These are phyloP conservation scores for Laticauda laticaudata DNA, from an alignment of 2,113 vertebrate genomes.

Conservation along the genomic window DNA sequence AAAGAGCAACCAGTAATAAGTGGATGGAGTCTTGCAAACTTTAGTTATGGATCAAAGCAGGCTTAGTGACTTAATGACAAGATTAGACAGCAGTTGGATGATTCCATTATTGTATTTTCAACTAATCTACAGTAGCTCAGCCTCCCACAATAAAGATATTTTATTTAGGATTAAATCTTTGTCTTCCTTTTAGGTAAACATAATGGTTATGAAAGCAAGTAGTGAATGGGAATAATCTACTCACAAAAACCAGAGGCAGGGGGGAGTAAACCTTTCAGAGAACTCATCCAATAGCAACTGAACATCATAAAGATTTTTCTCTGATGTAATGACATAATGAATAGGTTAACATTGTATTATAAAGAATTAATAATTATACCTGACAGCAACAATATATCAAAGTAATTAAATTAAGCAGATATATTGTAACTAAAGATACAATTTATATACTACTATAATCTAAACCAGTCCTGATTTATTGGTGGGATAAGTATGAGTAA, in stretches of 20 bases:
- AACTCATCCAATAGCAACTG: neutral
- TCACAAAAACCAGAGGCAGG: neutral
- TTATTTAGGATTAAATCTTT: neutral
- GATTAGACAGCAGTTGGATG: neutral
- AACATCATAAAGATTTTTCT: neutral
- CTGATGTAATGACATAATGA: neutral
- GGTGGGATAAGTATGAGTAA: neutral
- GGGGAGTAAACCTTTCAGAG: neutral
- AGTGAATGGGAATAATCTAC: neutral
- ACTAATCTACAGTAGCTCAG: neutral
- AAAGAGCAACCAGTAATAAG: neutral
- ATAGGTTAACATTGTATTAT: neutral
- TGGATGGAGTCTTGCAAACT: neutral
- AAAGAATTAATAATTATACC: neutral
- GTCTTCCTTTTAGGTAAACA: neutral
- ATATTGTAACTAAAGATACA: neutral
- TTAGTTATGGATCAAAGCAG: neutral
- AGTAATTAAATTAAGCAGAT: constrained; percentile 2
- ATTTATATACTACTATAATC: neutral
- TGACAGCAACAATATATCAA: neutral
- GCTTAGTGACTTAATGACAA: neutral
- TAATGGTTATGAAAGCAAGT: neutral
- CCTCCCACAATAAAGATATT: neutral
- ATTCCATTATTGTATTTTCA: neutral
- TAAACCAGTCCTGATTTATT: constrained; percentile 2